Evolutionary conservation across 2,113 vertebrate species (phyloP), one percentile per base, ranked within the genome.

Genomic region (Nibea coibor): DNA sequence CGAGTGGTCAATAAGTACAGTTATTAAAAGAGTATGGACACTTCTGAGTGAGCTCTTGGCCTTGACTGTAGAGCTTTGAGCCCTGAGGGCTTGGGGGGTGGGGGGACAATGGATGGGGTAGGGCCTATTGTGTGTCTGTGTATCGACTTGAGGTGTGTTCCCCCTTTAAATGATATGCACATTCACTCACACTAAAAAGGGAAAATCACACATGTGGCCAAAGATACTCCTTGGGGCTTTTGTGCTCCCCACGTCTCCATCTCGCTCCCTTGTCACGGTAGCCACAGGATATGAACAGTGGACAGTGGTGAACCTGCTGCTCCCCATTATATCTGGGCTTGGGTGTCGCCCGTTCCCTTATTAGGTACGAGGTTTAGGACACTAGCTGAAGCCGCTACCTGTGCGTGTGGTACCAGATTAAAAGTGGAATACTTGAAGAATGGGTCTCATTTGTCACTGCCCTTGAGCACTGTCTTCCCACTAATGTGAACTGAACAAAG

Each of bases 1-100:
- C 96, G 97, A 94, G 96, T 96, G 81, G 96, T 97, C 87, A 99
- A 98, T 92, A 99, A 99, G 93, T 99, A 97, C 93, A 99, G 97
- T 85, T 99, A 99, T 94, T 99, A 95, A 91, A 80, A 74, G 61
- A 85, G 73, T 58, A 67, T 82, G 85, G 91, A 94, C 92, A 67
- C 77, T 87, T 82, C 45, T 81, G 59, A 68, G 64, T 81, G 86
- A 91, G 90, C 94, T 94, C 92, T 91, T 64, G 88, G 90, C 89
- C 89, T 72, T 78, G 71, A 91, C 88, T 78, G 67, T 83, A 78
- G 78, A 91, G 84, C 89, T 73, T 84, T 83, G 69, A 74, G 78
- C 75, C 87, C 80, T 28, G 67, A 67, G 70, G 82, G 86, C 85
- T 86, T 65, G 48, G 12, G 58, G 72, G 72, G 45, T 53, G 48